phyloP scores from a whole-genome alignment of 1,140 invertebrate species.

The Zaprionus vittiger region DNA sequence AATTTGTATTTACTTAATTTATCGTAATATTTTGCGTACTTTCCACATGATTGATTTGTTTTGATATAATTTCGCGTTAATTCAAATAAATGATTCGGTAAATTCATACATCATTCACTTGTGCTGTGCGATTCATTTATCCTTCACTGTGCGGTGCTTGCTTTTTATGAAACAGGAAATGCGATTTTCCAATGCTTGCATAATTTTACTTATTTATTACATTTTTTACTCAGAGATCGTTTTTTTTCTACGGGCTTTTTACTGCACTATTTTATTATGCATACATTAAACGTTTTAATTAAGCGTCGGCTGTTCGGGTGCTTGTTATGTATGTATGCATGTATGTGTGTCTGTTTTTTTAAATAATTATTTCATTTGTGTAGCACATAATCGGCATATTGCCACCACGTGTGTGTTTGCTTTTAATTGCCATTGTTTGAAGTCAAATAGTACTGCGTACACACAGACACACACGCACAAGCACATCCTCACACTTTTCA shows the following conservation, averaged over 20 bases:
- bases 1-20: not conserved
- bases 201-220: conserved; percentile 51
- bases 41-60: conserved; percentile 17
- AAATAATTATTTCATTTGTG: conserved; percentile 51
- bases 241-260: conserved; percentile 17
- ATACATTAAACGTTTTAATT: conserved; percentile 37
- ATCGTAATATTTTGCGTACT: not conserved
- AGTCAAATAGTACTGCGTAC: conserved; percentile 41
- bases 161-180: conserved; percentile 11
- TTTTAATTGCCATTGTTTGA: conserved; percentile 59
- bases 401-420: conserved; percentile 48
- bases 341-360: conserved; percentile 18
- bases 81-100: conserved; percentile 22
- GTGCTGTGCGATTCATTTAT: not conserved
- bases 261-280: conserved; percentile 21
- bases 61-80: conserved; percentile 14
- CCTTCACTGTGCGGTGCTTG: not conserved
- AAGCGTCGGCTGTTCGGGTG: conserved; percentile 8
- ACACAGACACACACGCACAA: conserved; percentile 20
- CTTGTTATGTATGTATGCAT: not conserved
- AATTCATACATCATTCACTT: not conserved
- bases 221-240: conserved; percentile 31
- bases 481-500: not conserved
- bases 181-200: conserved; percentile 16
- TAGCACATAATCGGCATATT: conserved; percentile 14